phyloP scores from a whole-genome alignment of 2,888 invertebrate species.

The Zaprionus lineosus region DNA sequence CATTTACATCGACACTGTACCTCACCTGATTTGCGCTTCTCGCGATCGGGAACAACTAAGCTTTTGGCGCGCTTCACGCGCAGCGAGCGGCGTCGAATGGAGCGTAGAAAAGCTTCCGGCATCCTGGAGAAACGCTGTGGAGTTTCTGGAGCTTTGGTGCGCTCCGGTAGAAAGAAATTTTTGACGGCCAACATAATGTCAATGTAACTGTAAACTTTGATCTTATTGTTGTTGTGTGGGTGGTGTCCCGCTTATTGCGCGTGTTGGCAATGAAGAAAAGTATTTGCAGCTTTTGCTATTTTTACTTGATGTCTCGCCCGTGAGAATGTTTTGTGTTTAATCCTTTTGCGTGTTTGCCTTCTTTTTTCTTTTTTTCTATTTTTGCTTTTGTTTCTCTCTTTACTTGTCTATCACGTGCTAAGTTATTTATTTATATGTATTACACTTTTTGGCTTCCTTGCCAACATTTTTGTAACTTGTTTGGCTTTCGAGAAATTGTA shows the following conservation, averaged over 20 bases:
- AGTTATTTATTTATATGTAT: slow-evolving; percentile 33
- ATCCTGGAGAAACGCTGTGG: slow-evolving; percentile 86
- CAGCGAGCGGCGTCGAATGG: slow-evolving; percentile 88
- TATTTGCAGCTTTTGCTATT: slow-evolving; percentile 41
- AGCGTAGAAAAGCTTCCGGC: slow-evolving; percentile 89
- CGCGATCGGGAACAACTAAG: slow-evolving; percentile 86
- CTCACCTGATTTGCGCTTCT: slow-evolving; percentile 91
- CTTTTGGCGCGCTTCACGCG: slow-evolving; percentile 90
- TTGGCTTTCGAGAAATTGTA: slow-evolving; percentile 38
- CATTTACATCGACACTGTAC: slow-evolving; percentile 72
- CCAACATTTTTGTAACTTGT: slow-evolving; percentile 54
- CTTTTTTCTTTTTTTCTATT: slow-evolving; percentile 12
- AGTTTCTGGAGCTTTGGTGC: slow-evolving; percentile 84
- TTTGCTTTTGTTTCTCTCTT: slow-evolving; percentile 9
- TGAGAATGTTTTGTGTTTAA: slow-evolving; percentile 46
- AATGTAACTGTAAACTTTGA: background rate
- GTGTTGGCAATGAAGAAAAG: slow-evolving; percentile 64
- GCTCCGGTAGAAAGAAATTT: slow-evolving; percentile 88
- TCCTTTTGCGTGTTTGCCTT: slow-evolving; percentile 45
- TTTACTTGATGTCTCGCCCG: slow-evolving; percentile 31
- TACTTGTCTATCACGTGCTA: slow-evolving; percentile 17
- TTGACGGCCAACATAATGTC: slow-evolving; percentile 87
- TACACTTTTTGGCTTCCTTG: slow-evolving; percentile 63
- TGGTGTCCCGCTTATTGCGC: slow-evolving; percentile 34
- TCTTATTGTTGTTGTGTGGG: slow-evolving; percentile 9